Evolutionary conservation across 1,140 invertebrate species (phyloP).

Genomic region (Hestina assimilis): DNA sequence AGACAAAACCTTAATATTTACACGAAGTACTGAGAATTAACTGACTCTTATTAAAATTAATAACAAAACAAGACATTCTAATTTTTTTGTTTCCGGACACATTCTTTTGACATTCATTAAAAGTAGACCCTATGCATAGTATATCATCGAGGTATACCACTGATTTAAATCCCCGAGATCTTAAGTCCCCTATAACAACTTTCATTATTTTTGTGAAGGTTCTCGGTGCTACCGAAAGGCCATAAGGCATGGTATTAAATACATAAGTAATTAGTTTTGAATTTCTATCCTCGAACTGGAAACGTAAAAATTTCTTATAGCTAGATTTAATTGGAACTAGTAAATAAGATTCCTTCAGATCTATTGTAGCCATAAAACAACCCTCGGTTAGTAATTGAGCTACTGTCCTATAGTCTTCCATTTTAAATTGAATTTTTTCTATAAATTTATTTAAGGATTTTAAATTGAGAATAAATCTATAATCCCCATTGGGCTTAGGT

Average conservation of each 20-base stretch:
- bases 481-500: constrained; percentile 24
- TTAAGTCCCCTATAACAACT: constrained; percentile 12
- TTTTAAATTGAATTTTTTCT: constrained; percentile 28
- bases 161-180: background rate
- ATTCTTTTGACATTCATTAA: constrained; percentile 7
- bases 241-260: constrained; percentile 16
- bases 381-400: constrained; percentile 11
- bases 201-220: constrained; percentile 22
- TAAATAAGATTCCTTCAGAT: constrained; percentile 31
- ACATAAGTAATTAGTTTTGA: too few species aligned
- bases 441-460: constrained; percentile 33
- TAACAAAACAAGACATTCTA: constrained; percentile 23
- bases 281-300: too few species aligned
- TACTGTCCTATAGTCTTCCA: constrained; percentile 35
- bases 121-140: background rate
- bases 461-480: constrained; percentile 33
- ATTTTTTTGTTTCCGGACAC: constrained; percentile 6
- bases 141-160: background rate
- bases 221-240: background rate
- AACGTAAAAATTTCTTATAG: constrained; percentile 2
- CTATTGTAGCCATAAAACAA: constrained; percentile 17
- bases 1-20: constrained; percentile 28
- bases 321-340: constrained; percentile 13
- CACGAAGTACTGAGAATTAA: constrained; percentile 18
- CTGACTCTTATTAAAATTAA: constrained; percentile 30